Base-by-base conservation (phyloP, 2,113 vertebrate genomes). In the Gambusia affinis region DNA sequence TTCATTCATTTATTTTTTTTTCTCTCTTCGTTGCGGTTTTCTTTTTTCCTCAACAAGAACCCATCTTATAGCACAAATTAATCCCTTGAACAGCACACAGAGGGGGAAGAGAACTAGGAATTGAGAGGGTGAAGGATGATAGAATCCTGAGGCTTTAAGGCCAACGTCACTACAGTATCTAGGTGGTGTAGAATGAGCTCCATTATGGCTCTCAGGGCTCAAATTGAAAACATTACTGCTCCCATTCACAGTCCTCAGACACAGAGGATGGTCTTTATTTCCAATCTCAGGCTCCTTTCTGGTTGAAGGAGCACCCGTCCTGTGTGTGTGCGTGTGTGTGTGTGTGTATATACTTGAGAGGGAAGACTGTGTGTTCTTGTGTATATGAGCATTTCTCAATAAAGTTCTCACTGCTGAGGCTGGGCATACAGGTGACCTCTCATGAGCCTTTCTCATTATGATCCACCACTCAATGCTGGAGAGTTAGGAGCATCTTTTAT, bases 211-310 rank as follows among this genome's bases (percentile, higher is more conserved):
- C 92, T 92, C 91, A 75, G 81, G 84, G 86, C 92, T 92, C 89
- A 92, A 91, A 92, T 93, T 92, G 92, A 93, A 93, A 93, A 92
- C 91, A 92, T 93, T 92, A 92, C 89, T 81, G 85, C 89, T 87
- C 76, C 91, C 87, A 92, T 92, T 93, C 92, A 93, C 85, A 86
- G 88, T 88, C 88, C 89, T 92, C 89, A 92, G 88, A 92, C 88
- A 89, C 86, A 91, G 87, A 90, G 85, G 88, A 92, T 89, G 86
- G 88, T 91, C 91, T 93, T 93, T 93, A 92, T 92, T 91, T 91
- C 90, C 90, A 92, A 92, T 92, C 88, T 90, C 82, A 76, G 86
- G 86, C 88, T 92, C 85, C 85, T 92, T 89, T 91, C 86, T 86
- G 90, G 81, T 91, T 86, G 85, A 87, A 71, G 84, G 85, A 89